These are phyloP conservation scores for Callaeas wilsoni DNA, from an alignment of 2,113 vertebrate genomes.

Conservation along the genomic window DNA sequence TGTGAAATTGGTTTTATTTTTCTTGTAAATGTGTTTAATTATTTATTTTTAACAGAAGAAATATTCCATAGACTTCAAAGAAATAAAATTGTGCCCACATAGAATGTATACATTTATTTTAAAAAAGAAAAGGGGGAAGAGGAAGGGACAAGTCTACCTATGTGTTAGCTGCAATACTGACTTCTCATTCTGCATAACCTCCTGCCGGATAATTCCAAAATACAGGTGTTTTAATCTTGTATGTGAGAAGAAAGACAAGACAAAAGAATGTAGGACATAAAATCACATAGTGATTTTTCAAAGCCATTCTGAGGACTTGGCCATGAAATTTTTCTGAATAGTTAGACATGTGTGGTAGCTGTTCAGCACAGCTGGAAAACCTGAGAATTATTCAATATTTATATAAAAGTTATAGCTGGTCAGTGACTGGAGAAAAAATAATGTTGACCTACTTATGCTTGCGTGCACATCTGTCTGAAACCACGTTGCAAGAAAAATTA, in stretches of 20 bases:
- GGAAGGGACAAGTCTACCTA: neutral
- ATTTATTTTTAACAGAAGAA: neutral
- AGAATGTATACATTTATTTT: neutral
- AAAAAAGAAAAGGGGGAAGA: accelerated
- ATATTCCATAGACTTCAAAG: neutral
- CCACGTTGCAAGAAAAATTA: neutral
- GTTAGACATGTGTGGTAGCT: neutral
- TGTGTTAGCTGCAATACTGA: neutral
- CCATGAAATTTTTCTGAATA: neutral
- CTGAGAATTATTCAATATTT: neutral
- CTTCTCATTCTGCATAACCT: neutral
- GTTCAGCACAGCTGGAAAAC: neutral
- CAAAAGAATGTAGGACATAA: neutral
- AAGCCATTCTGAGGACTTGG: neutral
- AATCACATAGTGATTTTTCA: neutral
- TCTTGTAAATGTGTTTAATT: neutral
- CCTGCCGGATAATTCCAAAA: neutral
- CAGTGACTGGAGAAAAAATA: neutral
- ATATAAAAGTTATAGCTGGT: neutral
- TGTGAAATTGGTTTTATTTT: neutral
- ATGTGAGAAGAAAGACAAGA: neutral
- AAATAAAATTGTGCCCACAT: neutral
- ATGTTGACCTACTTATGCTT: neutral
- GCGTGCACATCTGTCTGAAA: neutral
- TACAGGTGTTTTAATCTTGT: neutral